Evolutionary conservation across 2,113 vertebrate species (phyloP), one percentile per base, ranked within the genome.

Genomic region (Oceanodroma tethys): DNA sequence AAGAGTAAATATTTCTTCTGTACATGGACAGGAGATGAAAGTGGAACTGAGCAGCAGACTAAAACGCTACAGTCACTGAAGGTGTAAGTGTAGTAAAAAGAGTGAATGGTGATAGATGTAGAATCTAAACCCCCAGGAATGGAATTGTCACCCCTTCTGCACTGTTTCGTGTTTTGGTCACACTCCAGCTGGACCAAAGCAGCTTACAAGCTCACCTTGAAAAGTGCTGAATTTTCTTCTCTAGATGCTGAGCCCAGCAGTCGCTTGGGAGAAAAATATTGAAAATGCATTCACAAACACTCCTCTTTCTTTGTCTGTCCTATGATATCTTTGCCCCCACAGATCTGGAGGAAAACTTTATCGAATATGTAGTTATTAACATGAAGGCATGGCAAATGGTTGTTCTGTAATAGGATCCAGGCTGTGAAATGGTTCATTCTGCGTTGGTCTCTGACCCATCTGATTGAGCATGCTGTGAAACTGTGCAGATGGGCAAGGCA

Each of bases 341-440:
- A 32, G 52, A 70, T 82, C 36, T 45, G 72, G 40, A 60, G 32
- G 36, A 66, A 52, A 65, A n/a, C 40, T 63, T 78, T 48, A 65
- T 68, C 1, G 3, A 62, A 38, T 93, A 56, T 34, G 4, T 65
- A 27, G 14, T 82, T 89, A 81, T 89, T 91, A 68, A 47, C 0
- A 1, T 63, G 55, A 81, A 74, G 26, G 15, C 29, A 40, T 40
- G 40, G 56, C 42, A 86, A 93, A 62, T 48, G 22, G 30, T 62
- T 34, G 4, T 62, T 93, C 42, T 65, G 42, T 93, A 75, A 17
- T 19, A 74, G 63, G 36, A 79, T 79, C 12, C 43, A 48, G 60
- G 36, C 65, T 80, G 78, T 85, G 53, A 94, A 71, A 78, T 70
- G 50, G 38, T 81, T 93, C 56, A 13, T 86, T 94, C n/a, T 36